Evolutionary conservation across 2,888 invertebrate species (phyloP).

Genomic region (Agriopis leucophaearia): DNA sequence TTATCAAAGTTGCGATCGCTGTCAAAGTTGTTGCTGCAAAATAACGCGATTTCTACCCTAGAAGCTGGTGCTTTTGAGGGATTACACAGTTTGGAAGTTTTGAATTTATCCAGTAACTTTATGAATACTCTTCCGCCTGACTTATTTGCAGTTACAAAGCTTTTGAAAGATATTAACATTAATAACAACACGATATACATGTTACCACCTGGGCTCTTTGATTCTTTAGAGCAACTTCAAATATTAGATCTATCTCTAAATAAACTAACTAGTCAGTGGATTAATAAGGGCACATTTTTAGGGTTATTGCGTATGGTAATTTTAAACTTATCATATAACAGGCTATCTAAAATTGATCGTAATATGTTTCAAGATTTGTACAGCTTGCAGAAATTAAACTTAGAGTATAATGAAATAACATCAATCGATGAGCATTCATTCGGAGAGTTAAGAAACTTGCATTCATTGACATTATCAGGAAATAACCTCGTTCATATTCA

Average conservation of each 20-base stretch:
- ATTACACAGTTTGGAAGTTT: slow-evolving; percentile 88
- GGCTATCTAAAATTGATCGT: slow-evolving; percentile 89
- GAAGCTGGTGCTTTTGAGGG: slow-evolving; percentile 91
- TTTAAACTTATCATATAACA: slow-evolving; percentile 91
- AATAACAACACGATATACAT: slow-evolving; percentile 92
- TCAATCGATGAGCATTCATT: slow-evolving; percentile 91
- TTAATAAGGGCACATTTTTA: slow-evolving; percentile 91
- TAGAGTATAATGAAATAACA: slow-evolving; percentile 90
- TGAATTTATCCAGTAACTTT: slow-evolving; percentile 93
- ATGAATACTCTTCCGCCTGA: slow-evolving; percentile 91
- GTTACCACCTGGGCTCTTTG: slow-evolving; percentile 91
- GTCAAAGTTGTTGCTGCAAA: slow-evolving; percentile 89
- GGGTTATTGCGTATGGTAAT: slow-evolving; percentile 91
- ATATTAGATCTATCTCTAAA: slow-evolving; percentile 90
- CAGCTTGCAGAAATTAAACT: slow-evolving; percentile 90
- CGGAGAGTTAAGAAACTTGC: slow-evolving; percentile 90
- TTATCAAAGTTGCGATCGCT: slow-evolving; percentile 90
- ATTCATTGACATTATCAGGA: slow-evolving; percentile 90
- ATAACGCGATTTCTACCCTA: slow-evolving; percentile 91
- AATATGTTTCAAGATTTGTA: slow-evolving; percentile 91
- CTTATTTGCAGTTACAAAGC: slow-evolving; percentile 89
- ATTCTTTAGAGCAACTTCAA: slow-evolving; percentile 90
- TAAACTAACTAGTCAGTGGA: slow-evolving; percentile 90
- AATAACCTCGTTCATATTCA: slow-evolving; percentile 90
- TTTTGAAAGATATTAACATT: slow-evolving; percentile 89